Percentiles rank a stretch among this genome's conserved stretches.
Evolutionary conservation across 2,797 vertebrate species (phyloP).

Genomic region (Orientallactaga sibirica): DNA sequence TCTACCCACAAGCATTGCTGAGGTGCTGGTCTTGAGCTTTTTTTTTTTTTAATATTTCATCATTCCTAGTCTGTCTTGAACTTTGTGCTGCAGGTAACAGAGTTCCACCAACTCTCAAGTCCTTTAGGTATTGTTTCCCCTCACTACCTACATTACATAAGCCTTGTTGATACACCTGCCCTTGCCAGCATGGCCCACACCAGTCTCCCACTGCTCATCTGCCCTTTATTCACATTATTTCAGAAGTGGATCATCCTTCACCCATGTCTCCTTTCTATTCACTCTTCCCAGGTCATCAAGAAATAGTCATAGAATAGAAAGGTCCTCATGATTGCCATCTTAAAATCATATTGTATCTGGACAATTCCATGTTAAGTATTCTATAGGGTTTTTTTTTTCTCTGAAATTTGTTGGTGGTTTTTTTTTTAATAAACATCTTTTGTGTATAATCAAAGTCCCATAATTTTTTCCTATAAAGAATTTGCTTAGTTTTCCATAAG

Average conservation of each 20-base stretch:
- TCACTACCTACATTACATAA: background rate
- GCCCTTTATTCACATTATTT: background rate
- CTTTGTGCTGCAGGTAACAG: background rate
- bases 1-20: conserved; percentile 15
- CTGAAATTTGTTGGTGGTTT: conserved; percentile 53
- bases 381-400: background rate
- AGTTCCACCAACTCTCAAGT: background rate
- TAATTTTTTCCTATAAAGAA: conserved; percentile 85
- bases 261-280: background rate
- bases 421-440: conserved; percentile 85
- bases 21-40: background rate
- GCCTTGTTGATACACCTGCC: background rate
- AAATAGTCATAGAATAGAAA: background rate
- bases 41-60: background rate
- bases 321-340: background rate
- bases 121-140: background rate
- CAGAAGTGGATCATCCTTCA: background rate
- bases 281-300: background rate
- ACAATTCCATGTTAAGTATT: background rate
- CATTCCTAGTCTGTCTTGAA: background rate
- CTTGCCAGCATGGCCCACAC: background rate
- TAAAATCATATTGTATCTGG: background rate
- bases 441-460: conserved; percentile 85
- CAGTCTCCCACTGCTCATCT: background rate
- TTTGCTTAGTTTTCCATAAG: too few relatives aligned